A percentile compares a stretch with the other conserved stretches of the same genome.
Evolutionary conservation across 2,888 invertebrate genomes (phyloP).

Genomic region (Euplexia lucipara): DNA sequence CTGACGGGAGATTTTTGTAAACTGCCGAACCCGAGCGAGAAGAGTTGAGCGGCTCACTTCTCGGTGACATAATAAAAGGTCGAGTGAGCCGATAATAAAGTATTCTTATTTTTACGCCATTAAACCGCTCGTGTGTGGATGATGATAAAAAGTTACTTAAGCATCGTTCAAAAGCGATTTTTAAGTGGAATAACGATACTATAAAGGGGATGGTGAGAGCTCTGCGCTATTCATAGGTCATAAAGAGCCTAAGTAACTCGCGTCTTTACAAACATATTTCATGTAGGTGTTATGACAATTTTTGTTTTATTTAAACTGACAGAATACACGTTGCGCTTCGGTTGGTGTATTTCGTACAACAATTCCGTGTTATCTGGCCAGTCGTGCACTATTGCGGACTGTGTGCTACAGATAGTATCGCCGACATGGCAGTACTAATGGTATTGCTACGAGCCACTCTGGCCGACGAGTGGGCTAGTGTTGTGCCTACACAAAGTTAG

Average conservation of each 20-base stretch:
- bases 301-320: slow-evolving; percentile 16
- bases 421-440: slow-evolving; percentile 28
- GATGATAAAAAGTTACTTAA: slow-evolving; percentile 55
- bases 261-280: slow-evolving; percentile 7
- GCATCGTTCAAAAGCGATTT: slow-evolving; percentile 40
- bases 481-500: slow-evolving; percentile 8
- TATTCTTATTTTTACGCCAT: slow-evolving; percentile 57
- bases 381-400: neutral
- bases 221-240: slow-evolving; percentile 22
- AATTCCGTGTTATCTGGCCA: slow-evolving; percentile 5
- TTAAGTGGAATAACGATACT: slow-evolving; percentile 45
- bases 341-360: slow-evolving; percentile 16
- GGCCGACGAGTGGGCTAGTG: slow-evolving; percentile 7
- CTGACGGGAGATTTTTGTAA: slow-evolving; percentile 53
- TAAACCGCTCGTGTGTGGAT: slow-evolving; percentile 52
- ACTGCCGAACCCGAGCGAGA: slow-evolving; percentile 34
- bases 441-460: slow-evolving; percentile 29
- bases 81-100: slow-evolving; percentile 51
- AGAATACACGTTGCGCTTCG: neutral
- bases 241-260: slow-evolving; percentile 29
- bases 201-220: slow-evolving; percentile 29
- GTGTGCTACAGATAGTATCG: slow-evolving; percentile 8
- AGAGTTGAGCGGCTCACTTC: slow-evolving; percentile 44
- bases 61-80: slow-evolving; percentile 50
- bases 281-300: neutral